These are phyloP conservation scores for Mimachlamys varia DNA, from an alignment of 2,888 invertebrate genomes.

Conservation along the genomic window DNA sequence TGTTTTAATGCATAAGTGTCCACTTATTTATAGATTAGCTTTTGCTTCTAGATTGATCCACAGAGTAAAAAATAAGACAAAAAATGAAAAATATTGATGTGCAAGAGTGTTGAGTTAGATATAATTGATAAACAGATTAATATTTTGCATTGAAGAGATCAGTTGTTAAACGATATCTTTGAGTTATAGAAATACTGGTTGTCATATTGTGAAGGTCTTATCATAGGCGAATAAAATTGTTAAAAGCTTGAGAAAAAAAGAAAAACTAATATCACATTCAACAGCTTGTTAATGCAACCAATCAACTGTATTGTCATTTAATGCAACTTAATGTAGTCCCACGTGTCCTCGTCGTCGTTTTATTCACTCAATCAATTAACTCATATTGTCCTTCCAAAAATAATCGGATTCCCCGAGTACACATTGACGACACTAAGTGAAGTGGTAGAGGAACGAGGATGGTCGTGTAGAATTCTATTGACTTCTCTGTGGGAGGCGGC, in stretches of 20 bases:
- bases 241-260: not conserved
- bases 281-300: slow-evolving; percentile 10
- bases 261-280: not conserved
- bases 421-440: slow-evolving; percentile 29
- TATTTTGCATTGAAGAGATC: not conserved
- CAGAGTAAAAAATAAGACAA: too few species aligned
- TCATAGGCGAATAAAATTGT: not conserved
- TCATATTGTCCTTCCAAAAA: slow-evolving; percentile 34
- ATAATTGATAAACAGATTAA: not conserved
- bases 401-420: slow-evolving; percentile 27
- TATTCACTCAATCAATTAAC: slow-evolving; percentile 31
- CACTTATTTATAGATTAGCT: too few species aligned
- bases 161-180: too few species aligned
- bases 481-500: not conserved
- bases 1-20: too few species aligned
- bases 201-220: not conserved
- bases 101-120: not conserved
- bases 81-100: not conserved
- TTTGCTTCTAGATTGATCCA: too few species aligned
- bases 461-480: not conserved
- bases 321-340: slow-evolving; percentile 16
- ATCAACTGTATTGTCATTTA: not conserved
- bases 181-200: not conserved
- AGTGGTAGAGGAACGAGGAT: not conserved
- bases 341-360: not conserved